phyloP scores from a whole-genome alignment of 1,140 invertebrate genomes.

The Neocloeon triangulifer region DNA sequence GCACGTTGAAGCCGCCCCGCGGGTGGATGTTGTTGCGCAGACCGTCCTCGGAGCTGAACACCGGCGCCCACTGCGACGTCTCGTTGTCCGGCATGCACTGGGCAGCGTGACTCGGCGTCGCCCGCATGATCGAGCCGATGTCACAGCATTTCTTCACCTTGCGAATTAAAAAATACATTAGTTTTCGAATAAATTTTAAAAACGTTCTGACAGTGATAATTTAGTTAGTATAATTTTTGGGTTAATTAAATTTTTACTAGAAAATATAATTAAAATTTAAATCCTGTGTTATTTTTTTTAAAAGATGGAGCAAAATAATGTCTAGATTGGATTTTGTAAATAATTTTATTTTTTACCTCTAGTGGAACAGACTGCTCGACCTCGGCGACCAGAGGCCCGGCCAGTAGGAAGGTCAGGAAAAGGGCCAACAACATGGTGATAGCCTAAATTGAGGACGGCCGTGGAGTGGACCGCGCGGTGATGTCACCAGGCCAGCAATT shows the following conservation, averaged over 20 bases:
- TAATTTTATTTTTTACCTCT: no score
- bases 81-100: slow-evolving; percentile 28
- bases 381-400: neutral
- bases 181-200: neutral
- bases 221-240: no score
- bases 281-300: no score
- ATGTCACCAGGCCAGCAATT: neutral
- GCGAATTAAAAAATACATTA: neutral
- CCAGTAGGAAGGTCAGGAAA: neutral
- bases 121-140: slow-evolving; percentile 39
- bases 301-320: no score
- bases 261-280: no score
- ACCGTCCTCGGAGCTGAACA: slow-evolving; percentile 34
- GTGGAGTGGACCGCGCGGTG: no score
- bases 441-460: no score
- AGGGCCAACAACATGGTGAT: neutral
- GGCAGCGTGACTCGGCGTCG: slow-evolving; percentile 25
- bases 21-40: slow-evolving; percentile 18
- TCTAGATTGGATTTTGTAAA: no score
- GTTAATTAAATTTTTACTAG: no score
- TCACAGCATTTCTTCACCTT: slow-evolving; percentile 61
- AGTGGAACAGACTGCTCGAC: neutral
- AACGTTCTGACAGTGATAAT: neutral
- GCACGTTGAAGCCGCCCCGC: slow-evolving; percentile 18
- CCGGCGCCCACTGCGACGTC: slow-evolving; percentile 30